These are phyloP conservation scores for Glyphotaelius pellucidus DNA, from an alignment of 2,888 invertebrate genomes.

Conservation along the genomic window DNA sequence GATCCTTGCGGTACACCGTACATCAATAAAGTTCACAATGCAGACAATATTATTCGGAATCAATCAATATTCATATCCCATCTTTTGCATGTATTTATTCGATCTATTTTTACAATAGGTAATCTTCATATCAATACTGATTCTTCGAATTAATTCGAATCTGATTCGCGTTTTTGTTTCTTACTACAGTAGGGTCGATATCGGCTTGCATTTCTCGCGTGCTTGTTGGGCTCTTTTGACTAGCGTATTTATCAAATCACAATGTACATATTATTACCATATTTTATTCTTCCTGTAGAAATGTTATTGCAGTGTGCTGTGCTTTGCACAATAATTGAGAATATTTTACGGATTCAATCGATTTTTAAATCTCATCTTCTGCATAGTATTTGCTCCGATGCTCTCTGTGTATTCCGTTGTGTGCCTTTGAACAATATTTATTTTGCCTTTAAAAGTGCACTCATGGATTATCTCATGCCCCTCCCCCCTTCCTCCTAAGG, in stretches of 20 bases:
- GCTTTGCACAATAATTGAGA: not conserved
- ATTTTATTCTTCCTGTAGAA: not conserved
- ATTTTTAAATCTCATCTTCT: conserved; percentile 3
- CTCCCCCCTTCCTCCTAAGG: not conserved
- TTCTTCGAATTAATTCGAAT: too few relatives aligned
- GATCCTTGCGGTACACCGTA: not conserved
- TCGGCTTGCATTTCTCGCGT: too few relatives aligned
- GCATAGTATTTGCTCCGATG: not conserved
- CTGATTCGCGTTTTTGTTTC: too few relatives aligned
- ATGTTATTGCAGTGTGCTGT: not conserved
- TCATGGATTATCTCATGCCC: conserved; percentile 7
- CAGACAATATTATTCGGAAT: not conserved
- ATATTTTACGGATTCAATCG: conserved; percentile 16
- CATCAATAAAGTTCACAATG: not conserved
- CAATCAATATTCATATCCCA: not conserved
- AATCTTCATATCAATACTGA: too few relatives aligned
- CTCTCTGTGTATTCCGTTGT: conserved; percentile 9
- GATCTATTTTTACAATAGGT: not conserved
- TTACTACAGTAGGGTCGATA: too few relatives aligned
- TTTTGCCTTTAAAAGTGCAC: conserved; percentile 30
- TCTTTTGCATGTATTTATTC: not conserved
- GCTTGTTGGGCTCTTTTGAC: too few relatives aligned
- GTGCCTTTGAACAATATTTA: conserved; percentile 14
- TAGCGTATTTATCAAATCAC: not conserved
- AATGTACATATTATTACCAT: not conserved